Percentiles rank a stretch among this genome's conserved stretches.
These are phyloP conservation scores for Malurus splendens DNA, from an alignment of 2,797 vertebrate species.

Conservation along the genomic window DNA sequence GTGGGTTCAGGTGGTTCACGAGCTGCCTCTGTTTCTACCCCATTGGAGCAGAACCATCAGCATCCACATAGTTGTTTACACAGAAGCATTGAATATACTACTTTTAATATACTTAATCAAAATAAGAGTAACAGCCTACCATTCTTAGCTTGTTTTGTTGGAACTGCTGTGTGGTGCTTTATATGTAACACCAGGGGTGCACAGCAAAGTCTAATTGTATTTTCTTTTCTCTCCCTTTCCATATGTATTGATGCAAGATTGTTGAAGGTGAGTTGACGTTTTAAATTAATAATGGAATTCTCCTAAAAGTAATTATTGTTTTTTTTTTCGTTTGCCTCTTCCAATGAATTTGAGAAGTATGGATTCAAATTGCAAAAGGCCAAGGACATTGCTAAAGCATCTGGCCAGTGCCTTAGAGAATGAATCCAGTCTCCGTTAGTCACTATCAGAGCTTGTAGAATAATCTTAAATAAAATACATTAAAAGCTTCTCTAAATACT, in stretches of 20 bases:
- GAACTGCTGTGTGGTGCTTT: not conserved
- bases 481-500: not conserved
- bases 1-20: not conserved
- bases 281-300: not conserved
- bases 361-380: not conserved
- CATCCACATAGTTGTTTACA: not conserved
- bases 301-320: not conserved
- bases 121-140: not conserved
- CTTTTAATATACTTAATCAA: not conserved
- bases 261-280: slow-evolving; percentile 71
- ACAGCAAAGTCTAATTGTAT: not conserved
- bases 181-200: not conserved
- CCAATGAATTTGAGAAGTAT: not conserved
- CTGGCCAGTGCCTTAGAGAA: not conserved
- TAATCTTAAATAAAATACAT: not conserved
- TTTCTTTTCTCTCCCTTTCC: slow-evolving; percentile 11
- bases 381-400: not conserved
- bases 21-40: not conserved
- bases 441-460: not conserved
- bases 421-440: not conserved
- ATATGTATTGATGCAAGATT: slow-evolving; percentile 42
- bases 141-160: not conserved
- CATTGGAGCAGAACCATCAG: not conserved
- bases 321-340: not conserved
- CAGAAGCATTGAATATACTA: not conserved